phyloP scores from a whole-genome alignment of 2,113 vertebrate species.

The Corydoras maculifer region DNA sequence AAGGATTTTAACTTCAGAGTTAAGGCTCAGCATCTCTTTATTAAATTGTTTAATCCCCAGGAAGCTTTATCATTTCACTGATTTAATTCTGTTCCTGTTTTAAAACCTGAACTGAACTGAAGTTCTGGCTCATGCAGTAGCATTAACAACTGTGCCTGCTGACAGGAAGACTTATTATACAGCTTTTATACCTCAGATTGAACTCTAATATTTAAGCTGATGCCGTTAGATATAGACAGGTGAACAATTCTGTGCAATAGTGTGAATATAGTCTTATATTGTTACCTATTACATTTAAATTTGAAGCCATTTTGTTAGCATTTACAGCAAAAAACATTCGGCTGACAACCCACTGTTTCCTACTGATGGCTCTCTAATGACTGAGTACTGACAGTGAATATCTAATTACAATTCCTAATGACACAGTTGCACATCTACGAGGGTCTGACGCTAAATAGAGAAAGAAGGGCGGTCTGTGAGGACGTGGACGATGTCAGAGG shows the following conservation, averaged over 20 bases:
- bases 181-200: background rate
- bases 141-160: background rate
- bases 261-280: background rate
- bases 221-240: too few species aligned
- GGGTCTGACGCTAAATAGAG: constrained; percentile 26
- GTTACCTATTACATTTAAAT: background rate
- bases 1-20: constrained; percentile 16
- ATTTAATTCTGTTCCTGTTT: constrained; percentile 18
- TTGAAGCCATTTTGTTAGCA: background rate
- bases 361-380: constrained; percentile 25
- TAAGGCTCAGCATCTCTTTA: constrained; percentile 6
- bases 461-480: constrained; percentile 23
- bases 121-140: constrained; percentile 1
- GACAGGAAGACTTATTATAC: background rate
- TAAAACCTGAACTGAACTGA: constrained; percentile 1
- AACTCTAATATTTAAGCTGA: background rate
- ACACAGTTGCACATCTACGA: constrained; percentile 46
- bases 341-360: constrained; percentile 14
- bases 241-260: background rate
- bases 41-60: constrained; percentile 14
- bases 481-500: constrained; percentile 33
- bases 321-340: background rate
- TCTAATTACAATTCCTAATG: constrained; percentile 19
- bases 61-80: constrained; percentile 11
- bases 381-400: constrained; percentile 4